phyloP scores from a whole-genome alignment of 1,140 invertebrate species.

The Drosophila oshimai region DNA sequence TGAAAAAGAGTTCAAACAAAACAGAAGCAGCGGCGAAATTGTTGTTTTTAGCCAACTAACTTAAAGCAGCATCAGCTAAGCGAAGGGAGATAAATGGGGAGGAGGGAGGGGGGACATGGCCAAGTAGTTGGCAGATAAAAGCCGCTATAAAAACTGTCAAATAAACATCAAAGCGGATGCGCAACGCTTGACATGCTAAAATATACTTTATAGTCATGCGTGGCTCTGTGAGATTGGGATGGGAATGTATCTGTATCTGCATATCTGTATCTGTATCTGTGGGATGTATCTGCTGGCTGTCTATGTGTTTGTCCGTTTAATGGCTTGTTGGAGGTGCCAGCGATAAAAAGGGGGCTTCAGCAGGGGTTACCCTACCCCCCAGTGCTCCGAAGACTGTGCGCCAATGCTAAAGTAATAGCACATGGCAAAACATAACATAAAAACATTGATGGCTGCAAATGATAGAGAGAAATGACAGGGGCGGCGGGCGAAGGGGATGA shows the following conservation, averaged over 20 bases:
- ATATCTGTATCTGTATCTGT: slow-evolving; percentile 31
- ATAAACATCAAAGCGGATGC: slow-evolving; percentile 82
- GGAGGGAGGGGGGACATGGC: slow-evolving; percentile 13
- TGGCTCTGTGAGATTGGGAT: slow-evolving; percentile 49
- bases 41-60: slow-evolving; percentile 50
- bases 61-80: slow-evolving; percentile 21
- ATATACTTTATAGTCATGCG: slow-evolving; percentile 81
- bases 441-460: slow-evolving; percentile 73
- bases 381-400: slow-evolving; percentile 47
- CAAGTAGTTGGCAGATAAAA: slow-evolving; percentile 81
- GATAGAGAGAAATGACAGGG: slow-evolving; percentile 47
- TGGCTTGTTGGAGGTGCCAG: slow-evolving; percentile 34
- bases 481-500: background rate
- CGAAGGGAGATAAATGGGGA: slow-evolving; percentile 19
- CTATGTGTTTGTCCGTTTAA: slow-evolving; percentile 28
- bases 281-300: slow-evolving; percentile 14
- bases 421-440: slow-evolving; percentile 65
- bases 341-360: background rate
- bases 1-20: background rate
- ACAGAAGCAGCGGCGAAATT: slow-evolving; percentile 14
- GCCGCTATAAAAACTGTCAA: slow-evolving; percentile 82
- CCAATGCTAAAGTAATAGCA: slow-evolving; percentile 78
- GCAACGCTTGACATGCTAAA: slow-evolving; percentile 81
- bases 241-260: slow-evolving; percentile 32
- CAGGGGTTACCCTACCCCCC: slow-evolving; percentile 4